Evolutionary conservation across 2,797 vertebrate species (phyloP).

Genomic region (Sebastes baramenuke): DNA sequence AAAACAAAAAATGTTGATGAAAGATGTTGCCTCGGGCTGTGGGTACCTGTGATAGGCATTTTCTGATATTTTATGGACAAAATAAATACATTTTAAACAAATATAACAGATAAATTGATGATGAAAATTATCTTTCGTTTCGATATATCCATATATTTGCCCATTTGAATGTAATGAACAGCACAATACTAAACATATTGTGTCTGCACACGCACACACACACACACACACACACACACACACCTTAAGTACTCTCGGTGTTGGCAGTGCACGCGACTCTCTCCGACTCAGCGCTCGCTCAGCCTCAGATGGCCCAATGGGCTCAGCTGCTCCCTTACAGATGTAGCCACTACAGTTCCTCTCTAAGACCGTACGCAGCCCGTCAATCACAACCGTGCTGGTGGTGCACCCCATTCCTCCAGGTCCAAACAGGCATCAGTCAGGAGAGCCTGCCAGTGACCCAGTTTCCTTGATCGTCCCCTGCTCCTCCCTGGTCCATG

Average conservation of each 20-base stretch:
- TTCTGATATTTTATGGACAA: not conserved
- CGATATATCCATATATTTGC: not conserved
- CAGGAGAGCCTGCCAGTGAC: slow-evolving; percentile 65
- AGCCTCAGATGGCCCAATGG: slow-evolving; percentile 84
- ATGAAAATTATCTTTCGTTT: not conserved
- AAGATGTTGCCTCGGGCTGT: not conserved
- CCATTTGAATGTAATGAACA: not conserved
- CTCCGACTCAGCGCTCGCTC: slow-evolving; percentile 85
- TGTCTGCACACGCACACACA: slow-evolving; percentile 2
- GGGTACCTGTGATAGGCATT: not conserved
- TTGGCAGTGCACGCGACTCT: slow-evolving; percentile 86
- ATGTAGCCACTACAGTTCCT: slow-evolving; percentile 94
- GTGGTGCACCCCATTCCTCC: slow-evolving; percentile 95
- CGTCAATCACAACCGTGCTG: slow-evolving; percentile 92
- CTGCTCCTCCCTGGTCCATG: slow-evolving; percentile 56
- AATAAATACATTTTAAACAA: fast-evolving
- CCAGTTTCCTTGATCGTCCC: slow-evolving; percentile 59
- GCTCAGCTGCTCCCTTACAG: slow-evolving; percentile 90
- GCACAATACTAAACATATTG: not conserved
- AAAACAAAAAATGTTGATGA: not conserved
- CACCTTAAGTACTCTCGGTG: slow-evolving; percentile 83
- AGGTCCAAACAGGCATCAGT: slow-evolving; percentile 79
- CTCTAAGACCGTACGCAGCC: slow-evolving; percentile 91
- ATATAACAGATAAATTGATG: not conserved
- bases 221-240: slow-evolving; percentile 52